phyloP scores from a whole-genome alignment of 2,113 vertebrate genomes.

The Carettochelys insculpta region DNA sequence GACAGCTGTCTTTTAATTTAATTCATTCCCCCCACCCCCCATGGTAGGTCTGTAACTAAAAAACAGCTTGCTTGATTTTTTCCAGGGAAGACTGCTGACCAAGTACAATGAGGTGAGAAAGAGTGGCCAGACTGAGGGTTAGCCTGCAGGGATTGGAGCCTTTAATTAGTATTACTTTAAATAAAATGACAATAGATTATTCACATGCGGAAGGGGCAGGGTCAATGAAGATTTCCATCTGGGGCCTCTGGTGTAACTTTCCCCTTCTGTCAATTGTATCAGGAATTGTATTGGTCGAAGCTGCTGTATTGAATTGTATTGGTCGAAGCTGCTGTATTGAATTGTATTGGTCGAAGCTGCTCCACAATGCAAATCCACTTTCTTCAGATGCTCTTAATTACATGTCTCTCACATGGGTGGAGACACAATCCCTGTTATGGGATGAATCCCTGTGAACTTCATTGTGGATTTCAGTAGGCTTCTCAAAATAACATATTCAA shows the following conservation, averaged over 20 bases:
- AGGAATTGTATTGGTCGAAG: neutral
- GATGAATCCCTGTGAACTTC: neutral
- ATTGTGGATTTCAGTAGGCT: constrained; percentile 30
- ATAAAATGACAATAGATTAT: constrained; percentile 51
- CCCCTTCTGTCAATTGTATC: constrained; percentile 35
- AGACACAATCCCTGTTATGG: neutral
- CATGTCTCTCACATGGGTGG: constrained; percentile 11
- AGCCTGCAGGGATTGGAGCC: constrained; percentile 29
- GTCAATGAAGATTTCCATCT: constrained; percentile 36
- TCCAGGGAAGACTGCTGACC: constrained; percentile 47
- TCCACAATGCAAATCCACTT: constrained; percentile 16
- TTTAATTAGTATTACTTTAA: constrained; percentile 43
- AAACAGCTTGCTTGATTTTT: constrained; percentile 58
- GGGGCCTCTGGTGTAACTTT: neutral
- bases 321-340: neutral
- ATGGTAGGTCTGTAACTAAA: constrained; percentile 46
- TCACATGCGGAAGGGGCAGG: constrained; percentile 41
- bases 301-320: no score
- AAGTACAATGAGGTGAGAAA: constrained; percentile 22
- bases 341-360: neutral
- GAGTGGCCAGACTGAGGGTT: constrained; percentile 27
- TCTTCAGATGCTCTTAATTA: constrained; percentile 28
- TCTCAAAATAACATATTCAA: neutral
- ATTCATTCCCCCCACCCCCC: no score
- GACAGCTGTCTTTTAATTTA: constrained; percentile 73